A percentile compares a stretch with the other conserved stretches of the same genome.
phyloP scores from a whole-genome alignment of 2,888 invertebrate genomes.

The Trissonchulus latispiculum region DNA sequence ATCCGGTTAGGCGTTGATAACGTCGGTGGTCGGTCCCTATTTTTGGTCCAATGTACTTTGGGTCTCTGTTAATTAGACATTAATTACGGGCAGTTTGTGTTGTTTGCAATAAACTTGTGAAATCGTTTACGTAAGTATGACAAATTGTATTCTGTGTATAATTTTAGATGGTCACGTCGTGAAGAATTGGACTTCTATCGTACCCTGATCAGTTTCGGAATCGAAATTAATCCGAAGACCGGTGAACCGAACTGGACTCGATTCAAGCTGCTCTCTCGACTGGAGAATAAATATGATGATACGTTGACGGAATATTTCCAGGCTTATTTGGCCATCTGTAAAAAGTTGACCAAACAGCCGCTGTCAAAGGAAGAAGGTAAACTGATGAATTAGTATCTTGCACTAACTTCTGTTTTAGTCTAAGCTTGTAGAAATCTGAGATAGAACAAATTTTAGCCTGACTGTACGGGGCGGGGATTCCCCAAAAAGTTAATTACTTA shows the following conservation, averaged over 20 bases:
- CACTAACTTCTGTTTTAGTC: no score
- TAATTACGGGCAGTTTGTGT: no score
- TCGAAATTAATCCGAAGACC: conserved; percentile 66
- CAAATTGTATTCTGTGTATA: conserved; percentile 1
- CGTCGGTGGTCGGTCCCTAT: no score
- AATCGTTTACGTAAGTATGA: not conserved
- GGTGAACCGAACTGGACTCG: conserved; percentile 73
- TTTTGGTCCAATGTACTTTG: no score
- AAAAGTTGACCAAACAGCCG: conserved; percentile 76
- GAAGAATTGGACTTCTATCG: conserved; percentile 94
- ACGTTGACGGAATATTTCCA: conserved; percentile 91
- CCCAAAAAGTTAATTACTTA: no score
- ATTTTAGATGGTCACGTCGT: conserved; percentile 74
- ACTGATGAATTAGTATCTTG: no score
- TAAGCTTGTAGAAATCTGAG: no score
- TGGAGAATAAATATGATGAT: conserved; percentile 88
- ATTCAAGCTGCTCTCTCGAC: conserved; percentile 76
- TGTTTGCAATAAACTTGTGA: no score
- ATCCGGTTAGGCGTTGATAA: no score
- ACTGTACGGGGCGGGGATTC: no score
- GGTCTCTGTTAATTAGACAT: no score
- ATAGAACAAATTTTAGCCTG: no score
- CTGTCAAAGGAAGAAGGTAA: conserved; percentile 66
- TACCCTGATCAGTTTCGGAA: conserved; percentile 87
- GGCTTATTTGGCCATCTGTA: conserved; percentile 96